Conservation (phyloP, 2,113 vertebrate species). For the Girardinichthys multiradiatus region DNA sequence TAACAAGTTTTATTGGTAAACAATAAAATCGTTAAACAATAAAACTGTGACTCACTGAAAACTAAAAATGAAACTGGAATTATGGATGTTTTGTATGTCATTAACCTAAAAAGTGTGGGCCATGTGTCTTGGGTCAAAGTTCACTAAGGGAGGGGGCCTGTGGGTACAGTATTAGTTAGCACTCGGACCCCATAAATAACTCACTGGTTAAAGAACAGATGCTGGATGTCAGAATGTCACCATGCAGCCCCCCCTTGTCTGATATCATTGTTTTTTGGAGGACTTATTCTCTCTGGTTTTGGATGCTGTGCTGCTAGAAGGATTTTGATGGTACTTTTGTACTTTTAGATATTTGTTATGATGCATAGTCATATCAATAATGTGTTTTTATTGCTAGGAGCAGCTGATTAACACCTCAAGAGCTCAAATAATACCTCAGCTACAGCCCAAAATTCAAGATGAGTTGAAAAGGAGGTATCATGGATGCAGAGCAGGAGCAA, state of each 20-base stretch:
- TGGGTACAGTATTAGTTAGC: slow-evolving; percentile 58
- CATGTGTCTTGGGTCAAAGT: slow-evolving; percentile 19
- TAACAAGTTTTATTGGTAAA: not conserved
- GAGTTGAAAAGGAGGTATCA: too few species aligned
- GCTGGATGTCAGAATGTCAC: slow-evolving; percentile 61
- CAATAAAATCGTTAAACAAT: not conserved
- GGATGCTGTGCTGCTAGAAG: too few species aligned
- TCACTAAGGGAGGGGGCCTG: not conserved
- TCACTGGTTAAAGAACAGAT: slow-evolving; percentile 58
- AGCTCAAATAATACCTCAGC: too few species aligned
- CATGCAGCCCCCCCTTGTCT: slow-evolving; percentile 21
- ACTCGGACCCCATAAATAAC: slow-evolving; percentile 28
- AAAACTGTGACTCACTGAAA: not conserved
- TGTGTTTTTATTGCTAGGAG: too few species aligned
- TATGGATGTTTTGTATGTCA: slow-evolving; percentile 17
- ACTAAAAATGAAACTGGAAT: slow-evolving; percentile 18
- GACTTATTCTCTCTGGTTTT: too few species aligned
- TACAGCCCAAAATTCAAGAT: too few species aligned
- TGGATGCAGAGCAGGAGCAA: too few species aligned
- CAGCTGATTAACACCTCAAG: too few species aligned
- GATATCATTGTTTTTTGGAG: too few species aligned
- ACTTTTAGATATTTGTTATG: too few species aligned
- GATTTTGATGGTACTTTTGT: too few species aligned
- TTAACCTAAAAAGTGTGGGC: slow-evolving; percentile 35
- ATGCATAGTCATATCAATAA: too few species aligned